These are phyloP conservation scores for Selenia dentaria DNA, from an alignment of 2,888 invertebrate genomes.

Conservation along the genomic window DNA sequence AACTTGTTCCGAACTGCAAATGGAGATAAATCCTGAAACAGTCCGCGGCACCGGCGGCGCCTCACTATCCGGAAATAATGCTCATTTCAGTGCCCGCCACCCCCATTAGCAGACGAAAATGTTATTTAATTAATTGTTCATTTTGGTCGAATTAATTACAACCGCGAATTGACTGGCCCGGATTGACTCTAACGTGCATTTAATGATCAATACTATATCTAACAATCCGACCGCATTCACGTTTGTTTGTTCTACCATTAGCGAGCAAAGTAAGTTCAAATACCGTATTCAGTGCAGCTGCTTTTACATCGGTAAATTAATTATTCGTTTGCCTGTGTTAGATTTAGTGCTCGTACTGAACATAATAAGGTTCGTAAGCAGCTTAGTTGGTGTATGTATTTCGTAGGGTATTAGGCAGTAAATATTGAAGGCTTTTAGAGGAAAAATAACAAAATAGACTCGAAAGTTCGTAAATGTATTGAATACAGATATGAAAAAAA, in stretches of 20 bases:
- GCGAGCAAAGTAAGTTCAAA: constrained; percentile 20
- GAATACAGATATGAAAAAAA: too few species aligned
- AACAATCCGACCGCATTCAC: constrained; percentile 13
- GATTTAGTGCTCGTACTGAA: too few species aligned
- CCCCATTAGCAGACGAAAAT: constrained; percentile 59
- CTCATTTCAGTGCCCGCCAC: constrained; percentile 51
- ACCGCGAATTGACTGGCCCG: constrained; percentile 41
- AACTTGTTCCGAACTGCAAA: constrained; percentile 63
- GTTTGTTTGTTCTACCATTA: constrained; percentile 18
- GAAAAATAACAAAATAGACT: neutral
- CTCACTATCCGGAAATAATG: constrained; percentile 55
- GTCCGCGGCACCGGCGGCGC: constrained; percentile 40
- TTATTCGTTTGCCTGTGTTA: constrained; percentile 6
- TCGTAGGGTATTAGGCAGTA: too few species aligned
- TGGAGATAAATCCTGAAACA: constrained; percentile 62
- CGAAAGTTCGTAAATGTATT: too few species aligned
- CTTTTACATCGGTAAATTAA: too few species aligned
- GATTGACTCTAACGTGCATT: constrained; percentile 43
- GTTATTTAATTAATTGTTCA: constrained; percentile 62
- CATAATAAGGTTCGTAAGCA: too few species aligned
- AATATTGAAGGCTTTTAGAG: too few species aligned
- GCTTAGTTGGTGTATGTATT: neutral
- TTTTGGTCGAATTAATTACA: constrained; percentile 56
- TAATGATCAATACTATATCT: constrained; percentile 33
- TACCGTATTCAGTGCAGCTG: too few species aligned